Evolutionary conservation across 2,113 vertebrate species (phyloP).

Genomic region (Perca flavescens): DNA sequence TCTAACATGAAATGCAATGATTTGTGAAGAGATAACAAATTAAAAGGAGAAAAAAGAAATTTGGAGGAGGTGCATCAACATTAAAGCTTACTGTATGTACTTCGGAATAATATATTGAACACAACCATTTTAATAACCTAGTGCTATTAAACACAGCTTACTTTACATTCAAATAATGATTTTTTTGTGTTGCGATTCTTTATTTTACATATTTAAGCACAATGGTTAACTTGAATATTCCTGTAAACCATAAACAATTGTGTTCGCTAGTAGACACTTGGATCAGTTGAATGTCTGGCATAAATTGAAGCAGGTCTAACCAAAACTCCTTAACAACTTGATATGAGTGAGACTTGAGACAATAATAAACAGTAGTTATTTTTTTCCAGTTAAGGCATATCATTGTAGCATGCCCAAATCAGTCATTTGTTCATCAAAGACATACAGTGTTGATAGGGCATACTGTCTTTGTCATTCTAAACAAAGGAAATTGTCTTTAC

Average conservation of each 20-base stretch:
- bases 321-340: conserved; percentile 10
- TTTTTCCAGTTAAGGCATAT: not conserved
- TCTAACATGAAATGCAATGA: not conserved
- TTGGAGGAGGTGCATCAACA: not conserved
- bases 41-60: conserved; percentile 3
- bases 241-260: not conserved
- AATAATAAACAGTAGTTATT: not conserved
- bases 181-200: not conserved
- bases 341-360: not conserved
- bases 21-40: not conserved
- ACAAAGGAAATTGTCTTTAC: conserved; percentile 25
- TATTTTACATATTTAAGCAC: not conserved
- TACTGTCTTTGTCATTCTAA: conserved; percentile 7
- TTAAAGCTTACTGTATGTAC: not conserved
- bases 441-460: conserved; percentile 5
- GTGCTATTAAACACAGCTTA: too few relatives aligned
- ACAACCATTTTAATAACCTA: not conserved
- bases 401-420: not conserved
- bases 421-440: not conserved
- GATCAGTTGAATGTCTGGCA: not conserved
- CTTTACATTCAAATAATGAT: not conserved
- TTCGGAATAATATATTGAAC: not conserved
- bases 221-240: not conserved
- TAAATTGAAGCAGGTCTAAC: not conserved
- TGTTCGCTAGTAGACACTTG: not conserved